These are phyloP conservation scores for Megalopta genalis DNA, from an alignment of 1,140 invertebrate genomes.

Conservation along the genomic window DNA sequence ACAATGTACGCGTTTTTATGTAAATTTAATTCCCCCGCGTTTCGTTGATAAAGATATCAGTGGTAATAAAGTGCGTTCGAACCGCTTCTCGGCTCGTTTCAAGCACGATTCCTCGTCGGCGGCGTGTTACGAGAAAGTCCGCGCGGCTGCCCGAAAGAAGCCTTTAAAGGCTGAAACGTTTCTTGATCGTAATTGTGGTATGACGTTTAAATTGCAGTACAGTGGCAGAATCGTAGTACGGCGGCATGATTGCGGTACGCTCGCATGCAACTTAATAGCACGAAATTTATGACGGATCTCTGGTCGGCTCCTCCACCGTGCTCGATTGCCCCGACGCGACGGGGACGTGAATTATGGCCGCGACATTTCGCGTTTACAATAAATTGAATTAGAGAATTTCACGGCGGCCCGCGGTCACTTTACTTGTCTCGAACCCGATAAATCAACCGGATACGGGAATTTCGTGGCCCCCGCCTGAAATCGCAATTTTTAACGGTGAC, in stretches of 20 bases:
- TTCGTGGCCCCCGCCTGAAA: neutral
- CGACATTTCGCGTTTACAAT: slow-evolving; percentile 32
- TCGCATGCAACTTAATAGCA: slow-evolving; percentile 49
- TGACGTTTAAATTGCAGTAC: slow-evolving; percentile 45
- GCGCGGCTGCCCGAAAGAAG: neutral
- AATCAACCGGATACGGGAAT: neutral
- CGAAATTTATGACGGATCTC: slow-evolving; percentile 46
- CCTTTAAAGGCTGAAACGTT: slow-evolving; percentile 35
- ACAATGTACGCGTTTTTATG: neutral
- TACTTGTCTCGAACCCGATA: neutral
- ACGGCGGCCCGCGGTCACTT: neutral
- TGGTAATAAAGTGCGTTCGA: neutral
- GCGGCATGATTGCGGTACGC: slow-evolving; percentile 23
- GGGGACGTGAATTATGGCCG: slow-evolving; percentile 11
- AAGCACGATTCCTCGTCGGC: slow-evolving; percentile 3
- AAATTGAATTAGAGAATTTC: slow-evolving; percentile 40
- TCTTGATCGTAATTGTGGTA: slow-evolving; percentile 39
- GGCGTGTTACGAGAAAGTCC: slow-evolving; percentile 41
- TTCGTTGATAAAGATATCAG: slow-evolving; percentile 33
- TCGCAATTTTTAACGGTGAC: neutral
- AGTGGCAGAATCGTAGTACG: slow-evolving; percentile 44
- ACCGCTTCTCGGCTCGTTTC: slow-evolving; percentile 21
- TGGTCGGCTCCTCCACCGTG: neutral
- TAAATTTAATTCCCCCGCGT: neutral
- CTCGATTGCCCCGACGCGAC: neutral